phyloP scores from a whole-genome alignment of 2,113 vertebrate species.

The Aptenodytes forsteri region DNA sequence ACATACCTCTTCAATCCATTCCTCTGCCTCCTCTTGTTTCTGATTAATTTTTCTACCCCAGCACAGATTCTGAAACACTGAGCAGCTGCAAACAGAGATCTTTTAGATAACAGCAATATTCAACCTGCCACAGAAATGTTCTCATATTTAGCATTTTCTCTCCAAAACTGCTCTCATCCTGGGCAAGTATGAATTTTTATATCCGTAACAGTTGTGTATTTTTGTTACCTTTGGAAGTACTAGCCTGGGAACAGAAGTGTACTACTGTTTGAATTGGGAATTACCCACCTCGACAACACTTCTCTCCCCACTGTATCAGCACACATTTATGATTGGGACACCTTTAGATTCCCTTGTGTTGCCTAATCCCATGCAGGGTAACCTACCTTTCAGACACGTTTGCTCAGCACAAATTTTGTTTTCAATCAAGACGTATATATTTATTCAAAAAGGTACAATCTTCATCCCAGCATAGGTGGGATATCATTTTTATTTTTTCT shows the following conservation, averaged over 20 bases:
- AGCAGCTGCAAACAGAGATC: background rate
- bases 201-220: background rate
- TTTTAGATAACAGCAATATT: background rate
- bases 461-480: background rate
- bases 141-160: background rate
- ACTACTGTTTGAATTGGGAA: background rate
- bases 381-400: rapidly evolving
- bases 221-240: background rate
- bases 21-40: background rate
- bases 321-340: background rate
- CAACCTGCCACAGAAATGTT: background rate
- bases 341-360: background rate
- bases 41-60: background rate
- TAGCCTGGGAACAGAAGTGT: background rate
- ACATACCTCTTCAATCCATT: background rate
- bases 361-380: background rate
- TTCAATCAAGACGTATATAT: background rate
- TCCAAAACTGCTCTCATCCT: background rate
- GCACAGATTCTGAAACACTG: background rate
- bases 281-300: rapidly evolving
- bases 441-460: background rate
- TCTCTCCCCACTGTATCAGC: background rate
- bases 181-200: background rate
- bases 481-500: background rate
- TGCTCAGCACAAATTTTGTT: background rate